phyloP scores from a whole-genome alignment of 92 coral and sea anemone species.

The Desmophyllum pertusum region DNA sequence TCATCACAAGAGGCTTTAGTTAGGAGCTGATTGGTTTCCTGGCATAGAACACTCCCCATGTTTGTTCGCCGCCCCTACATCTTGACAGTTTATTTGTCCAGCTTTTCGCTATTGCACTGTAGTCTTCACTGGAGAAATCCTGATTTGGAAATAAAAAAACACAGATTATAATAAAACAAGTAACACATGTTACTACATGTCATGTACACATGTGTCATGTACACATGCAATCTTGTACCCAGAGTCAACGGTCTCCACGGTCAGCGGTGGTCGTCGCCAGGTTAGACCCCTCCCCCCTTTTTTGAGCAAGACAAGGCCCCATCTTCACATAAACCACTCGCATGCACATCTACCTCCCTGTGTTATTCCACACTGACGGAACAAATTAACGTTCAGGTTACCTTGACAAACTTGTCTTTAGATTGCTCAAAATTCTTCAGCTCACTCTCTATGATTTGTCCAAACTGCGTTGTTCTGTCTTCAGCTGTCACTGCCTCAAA shows the following conservation, averaged over 20 bases:
- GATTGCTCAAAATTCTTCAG: slow-evolving; percentile 50
- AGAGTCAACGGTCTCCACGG: too few relatives aligned
- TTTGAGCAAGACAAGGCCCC: too few relatives aligned
- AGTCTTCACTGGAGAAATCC: slow-evolving; percentile 86
- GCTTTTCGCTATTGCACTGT: slow-evolving; percentile 71
- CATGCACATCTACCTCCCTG: background rate
- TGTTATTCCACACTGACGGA: background rate
- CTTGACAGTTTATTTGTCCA: slow-evolving; percentile 87
- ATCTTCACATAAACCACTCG: too few relatives aligned
- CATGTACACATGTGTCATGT: too few relatives aligned
- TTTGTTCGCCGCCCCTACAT: slow-evolving; percentile 88
- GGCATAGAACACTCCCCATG: slow-evolving; percentile 93
- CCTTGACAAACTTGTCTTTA: slow-evolving; percentile 67
- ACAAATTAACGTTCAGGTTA: slow-evolving; percentile 40
- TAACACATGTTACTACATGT: background rate
- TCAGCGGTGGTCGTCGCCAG: too few relatives aligned
- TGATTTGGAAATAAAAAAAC: slow-evolving; percentile 8
- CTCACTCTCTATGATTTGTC: slow-evolving; percentile 60
- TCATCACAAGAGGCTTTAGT: background rate
- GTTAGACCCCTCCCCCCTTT: too few relatives aligned
- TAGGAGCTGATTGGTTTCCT: slow-evolving; percentile 51
- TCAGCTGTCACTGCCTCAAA: slow-evolving; percentile 78
- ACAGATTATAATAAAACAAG: background rate
- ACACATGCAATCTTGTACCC: too few relatives aligned
- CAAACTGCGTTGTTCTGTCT: slow-evolving; percentile 77